These are phyloP conservation scores for Xyrichtys novacula DNA, from an alignment of 2,797 vertebrate genomes.

Conservation along the genomic window DNA sequence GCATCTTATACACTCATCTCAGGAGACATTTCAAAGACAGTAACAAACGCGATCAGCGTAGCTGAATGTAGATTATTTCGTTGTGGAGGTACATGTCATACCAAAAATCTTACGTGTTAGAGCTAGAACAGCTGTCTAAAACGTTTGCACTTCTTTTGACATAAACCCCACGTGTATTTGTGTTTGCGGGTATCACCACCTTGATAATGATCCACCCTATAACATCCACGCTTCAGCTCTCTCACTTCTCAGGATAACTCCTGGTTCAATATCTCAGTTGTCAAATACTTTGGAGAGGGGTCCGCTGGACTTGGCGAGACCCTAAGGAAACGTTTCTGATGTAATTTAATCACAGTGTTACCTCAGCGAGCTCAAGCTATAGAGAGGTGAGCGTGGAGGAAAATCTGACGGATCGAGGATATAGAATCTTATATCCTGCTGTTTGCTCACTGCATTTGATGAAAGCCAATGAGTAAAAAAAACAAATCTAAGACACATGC, in stretches of 20 bases:
- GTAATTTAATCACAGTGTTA: constrained; percentile 69
- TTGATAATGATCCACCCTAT: constrained; percentile 54
- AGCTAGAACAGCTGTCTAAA: constrained; percentile 23
- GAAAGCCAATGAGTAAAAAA: background rate
- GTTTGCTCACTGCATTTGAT: constrained; percentile 37
- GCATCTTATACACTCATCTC: too few species aligned
- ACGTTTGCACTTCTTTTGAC: constrained; percentile 15
- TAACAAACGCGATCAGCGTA: too few species aligned
- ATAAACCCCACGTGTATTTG: constrained; percentile 21
- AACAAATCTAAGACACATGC: constrained; percentile 1
- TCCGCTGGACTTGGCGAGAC: constrained; percentile 57
- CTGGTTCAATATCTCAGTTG: constrained; percentile 62
- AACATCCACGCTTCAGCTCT: constrained; percentile 45
- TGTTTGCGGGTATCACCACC: constrained; percentile 34
- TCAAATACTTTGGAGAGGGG: constrained; percentile 62
- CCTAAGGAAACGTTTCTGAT: constrained; percentile 66
- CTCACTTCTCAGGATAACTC: constrained; percentile 65
- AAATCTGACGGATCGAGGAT: constrained; percentile 6
- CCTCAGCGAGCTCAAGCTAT: constrained; percentile 50
- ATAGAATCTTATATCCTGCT: constrained; percentile 16
- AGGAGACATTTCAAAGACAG: too few species aligned
- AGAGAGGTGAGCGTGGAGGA: constrained; percentile 37
- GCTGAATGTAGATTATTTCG: too few species aligned
- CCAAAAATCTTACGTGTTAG: background rate
- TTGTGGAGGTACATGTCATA: too few species aligned